These are phyloP conservation scores for Microtus oregoni DNA, from an alignment of 2,113 vertebrate genomes.

Conservation along the genomic window DNA sequence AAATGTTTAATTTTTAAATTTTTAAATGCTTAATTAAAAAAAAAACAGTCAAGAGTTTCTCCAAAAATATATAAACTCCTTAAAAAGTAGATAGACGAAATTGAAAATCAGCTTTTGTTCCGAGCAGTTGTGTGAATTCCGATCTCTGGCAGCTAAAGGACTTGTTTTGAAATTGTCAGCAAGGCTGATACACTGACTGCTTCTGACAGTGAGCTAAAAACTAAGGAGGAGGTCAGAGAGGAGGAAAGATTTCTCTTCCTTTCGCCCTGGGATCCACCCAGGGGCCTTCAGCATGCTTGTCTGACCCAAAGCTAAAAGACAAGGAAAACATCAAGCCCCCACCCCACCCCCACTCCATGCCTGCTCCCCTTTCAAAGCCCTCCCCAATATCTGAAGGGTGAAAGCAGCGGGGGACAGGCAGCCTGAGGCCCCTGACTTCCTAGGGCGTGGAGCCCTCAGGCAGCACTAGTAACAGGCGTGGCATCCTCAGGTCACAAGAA, in stretches of 20 bases:
- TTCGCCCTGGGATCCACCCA: neutral
- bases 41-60: neutral
- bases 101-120: conserved; percentile 22
- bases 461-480: conserved; percentile 43
- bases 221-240: neutral
- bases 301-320: conserved; percentile 37
- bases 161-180: conserved; percentile 42
- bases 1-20: no score
- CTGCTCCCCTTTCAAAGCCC: conserved; percentile 56
- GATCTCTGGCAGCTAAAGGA: neutral
- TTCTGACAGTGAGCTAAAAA: neutral
- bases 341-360: neutral
- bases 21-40: neutral
- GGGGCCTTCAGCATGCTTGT: neutral
- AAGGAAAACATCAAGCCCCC: conserved; percentile 4
- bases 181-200: neutral
- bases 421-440: neutral
- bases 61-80: conserved; percentile 5
- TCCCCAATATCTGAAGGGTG: neutral
- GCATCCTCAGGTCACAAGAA: neutral
- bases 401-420: neutral
- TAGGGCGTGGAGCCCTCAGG: neutral
- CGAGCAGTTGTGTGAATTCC: neutral
- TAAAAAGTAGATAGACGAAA: conserved; percentile 39
- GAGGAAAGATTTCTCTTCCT: conserved; percentile 7